Base-by-base conservation (phyloP, 2,888 invertebrate species). In the Cheilosia soror region DNA sequence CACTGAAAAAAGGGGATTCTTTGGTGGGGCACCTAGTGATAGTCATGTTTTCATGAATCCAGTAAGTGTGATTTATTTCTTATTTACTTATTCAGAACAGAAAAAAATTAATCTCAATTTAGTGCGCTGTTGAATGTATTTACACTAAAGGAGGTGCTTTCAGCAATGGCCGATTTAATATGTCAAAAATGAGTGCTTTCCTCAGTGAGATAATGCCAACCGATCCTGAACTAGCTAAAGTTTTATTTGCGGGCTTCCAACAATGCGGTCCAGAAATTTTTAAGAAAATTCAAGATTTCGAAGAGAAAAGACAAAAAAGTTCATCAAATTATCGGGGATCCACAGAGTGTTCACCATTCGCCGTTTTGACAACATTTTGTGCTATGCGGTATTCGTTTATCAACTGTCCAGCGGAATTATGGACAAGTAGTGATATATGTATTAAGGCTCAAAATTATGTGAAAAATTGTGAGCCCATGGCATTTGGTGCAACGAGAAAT, bases 61-160 rank as follows among this genome's bases (percentile, higher is more conserved):
- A 6, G 82, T 82, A 40, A 77, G 82, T 40, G 29, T 25, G 0
- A 7, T 15, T 9, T 42, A 20, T 13, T 15, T 11, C 33, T 7
- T 9, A 9, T n/a, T 15, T 4, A 20, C 20, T 11, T 13, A 4
- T 7, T 7, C 9, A 9, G 4, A 37, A 11, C 9, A 37, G 11
- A 31, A 31, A 42, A 13, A 31, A 15, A 0, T n/a, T n/a, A 3
- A n/a, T 47, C 4, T 25, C 6, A 29, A 27, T 62, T 40, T n/a
- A 83, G 82, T 83, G 82, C 33, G 53, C 49, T 20, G 49, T 83
- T 3, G 82, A 83, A 25, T 83, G 82, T 11, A 49, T 83, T 13
- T 77, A 55, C 13, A 68, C 65, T n/a, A 7, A 62, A 20, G 60
- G 63, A 9, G 72, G 82, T 3, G 78, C 62, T 9, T 29, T 68